Evolutionary conservation across 1,140 invertebrate genomes (phyloP), one percentile per base, ranked within the genome.

Genomic region (Rhysida immarginata): DNA sequence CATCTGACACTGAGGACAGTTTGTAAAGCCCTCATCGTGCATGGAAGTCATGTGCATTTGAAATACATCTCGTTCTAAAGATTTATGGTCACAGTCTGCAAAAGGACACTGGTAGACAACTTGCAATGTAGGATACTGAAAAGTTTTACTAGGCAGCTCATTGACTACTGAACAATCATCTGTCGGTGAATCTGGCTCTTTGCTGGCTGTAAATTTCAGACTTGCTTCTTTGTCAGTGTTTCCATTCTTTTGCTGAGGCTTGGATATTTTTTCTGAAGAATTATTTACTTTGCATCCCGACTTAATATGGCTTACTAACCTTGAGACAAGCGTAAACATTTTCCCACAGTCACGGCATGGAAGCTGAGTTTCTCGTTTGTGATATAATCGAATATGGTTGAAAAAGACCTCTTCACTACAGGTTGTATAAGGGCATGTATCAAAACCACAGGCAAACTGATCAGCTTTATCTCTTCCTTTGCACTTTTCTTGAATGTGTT

Each of bases 51-150:
- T 20, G 24, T 51, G 49, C 8, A 21, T 51, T 27, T 27, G 8
- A 26, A 51, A 51, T 5, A 51, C 49, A 11, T 51, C 49, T 25
- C 24, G 23, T 51, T 51, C 49, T 27, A 51, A 51, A 13, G 49
- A 26, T 51, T 27, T 51, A 20, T 51, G 49, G 20, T 51, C 49
- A 25, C 49, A 51, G 26, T 26, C 26, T 46, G 21, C 21, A 46
- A 8, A 5, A 8, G 49, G 26, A 26, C 49, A 51, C 24, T 20
- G 3, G 20, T 51, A 51, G 26, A 51, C 49, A 27, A 51, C 16
- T 11, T 51, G 23, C 49, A 51, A 25, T 26, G 44, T 11, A 46
- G 23, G n/a, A 8, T n/a, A n/a, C n/a, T n/a, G n/a, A n/a, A n/a
- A n/a, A n/a, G n/a, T n/a, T n/a, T n/a, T n/a, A n/a, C n/a, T n/a